Base-by-base conservation (phyloP, 2,888 invertebrate species). In the Oxyscelio sp. region DNA sequence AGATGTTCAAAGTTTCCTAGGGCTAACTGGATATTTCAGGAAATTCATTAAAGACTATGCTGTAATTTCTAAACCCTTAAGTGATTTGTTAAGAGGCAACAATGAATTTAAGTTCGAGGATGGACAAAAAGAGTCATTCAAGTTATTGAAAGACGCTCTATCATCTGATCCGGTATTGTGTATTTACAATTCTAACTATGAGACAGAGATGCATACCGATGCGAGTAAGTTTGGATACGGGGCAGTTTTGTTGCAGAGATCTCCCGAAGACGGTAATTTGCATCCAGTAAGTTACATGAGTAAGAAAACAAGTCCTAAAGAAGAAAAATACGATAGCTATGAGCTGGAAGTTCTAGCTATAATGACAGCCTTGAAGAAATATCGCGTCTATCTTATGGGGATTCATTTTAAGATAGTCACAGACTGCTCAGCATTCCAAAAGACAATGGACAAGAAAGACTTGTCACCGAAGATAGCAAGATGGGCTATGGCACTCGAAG, bases 261-360 rank as follows among this genome's bases (percentile, higher is more conserved):
- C 54, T 2, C 45, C 74, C 0, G 83, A 75, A 0, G 86, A 88
- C 56, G 17, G 58, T 1, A 11, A 54, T 6, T 22, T 84, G 0
- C 81, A 87, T 50, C 83, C 77, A 0, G 71, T 85, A 0, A 75
- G 83, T n/a, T 85, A 74, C 15, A 61, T 85, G 52, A 87, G 86
- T 22, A 65, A 65, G 1, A 87, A 87, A 43, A 85, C 83, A 3
- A 70, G 86, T 1, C 38, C 71, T 0, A 87, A 86, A 1, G 85
- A 89, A 54, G 82, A 85, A 48, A 87, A 87, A 21, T 90, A 87
- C n/a, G n/a, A n/a, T n/a, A n/a, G n/a, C n/a, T n/a, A n/a, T n/a
- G n/a, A n/a, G n/a, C n/a, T n/a, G n/a, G n/a, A n/a, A n/a, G n/a
- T n/a, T n/a, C n/a, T n/a, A n/a, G n/a, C n/a, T n/a, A n/a, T n/a